A percentile compares a stretch with the other conserved stretches of the same genome.
Evolutionary conservation across 1,140 invertebrate species (phyloP).

Genomic region (Steinernema feltiae): DNA sequence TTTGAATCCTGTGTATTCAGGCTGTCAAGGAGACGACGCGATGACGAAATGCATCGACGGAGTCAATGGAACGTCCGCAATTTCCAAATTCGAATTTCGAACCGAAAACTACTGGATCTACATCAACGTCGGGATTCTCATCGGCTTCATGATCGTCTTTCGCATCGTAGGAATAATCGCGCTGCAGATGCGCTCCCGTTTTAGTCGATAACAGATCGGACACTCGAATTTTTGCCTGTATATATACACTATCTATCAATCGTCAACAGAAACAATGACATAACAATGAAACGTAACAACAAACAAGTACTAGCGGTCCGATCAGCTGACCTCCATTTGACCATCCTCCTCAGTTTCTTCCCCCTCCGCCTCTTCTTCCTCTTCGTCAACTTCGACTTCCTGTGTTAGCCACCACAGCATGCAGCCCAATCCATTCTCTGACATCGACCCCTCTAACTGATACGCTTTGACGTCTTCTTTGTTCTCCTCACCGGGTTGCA

Average conservation of each 20-base stretch:
- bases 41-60: background rate
- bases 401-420: background rate
- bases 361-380: background rate
- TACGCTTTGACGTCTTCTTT: background rate
- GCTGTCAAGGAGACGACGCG: background rate
- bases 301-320: background rate
- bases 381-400: background rate
- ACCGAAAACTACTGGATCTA: constrained; percentile 8
- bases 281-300: background rate
- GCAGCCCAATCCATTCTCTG: background rate
- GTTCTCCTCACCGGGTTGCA: background rate
- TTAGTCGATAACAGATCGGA: background rate
- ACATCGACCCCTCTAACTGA: background rate
- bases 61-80: background rate
- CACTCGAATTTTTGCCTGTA: too few species aligned
- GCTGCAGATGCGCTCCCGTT: background rate
- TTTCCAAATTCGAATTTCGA: background rate
- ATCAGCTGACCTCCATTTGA: background rate
- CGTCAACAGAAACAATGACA: background rate
- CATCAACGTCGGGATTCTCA: constrained; percentile 6
- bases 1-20: background rate
- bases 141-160: constrained; percentile 17
- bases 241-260: too few species aligned
- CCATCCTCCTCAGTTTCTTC: background rate
- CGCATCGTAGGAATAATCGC: background rate